These are phyloP conservation scores for Bolinopsis microptera DNA, from an alignment of 37 sponge, comb jelly and placozoan genomes.

Conservation along the genomic window DNA sequence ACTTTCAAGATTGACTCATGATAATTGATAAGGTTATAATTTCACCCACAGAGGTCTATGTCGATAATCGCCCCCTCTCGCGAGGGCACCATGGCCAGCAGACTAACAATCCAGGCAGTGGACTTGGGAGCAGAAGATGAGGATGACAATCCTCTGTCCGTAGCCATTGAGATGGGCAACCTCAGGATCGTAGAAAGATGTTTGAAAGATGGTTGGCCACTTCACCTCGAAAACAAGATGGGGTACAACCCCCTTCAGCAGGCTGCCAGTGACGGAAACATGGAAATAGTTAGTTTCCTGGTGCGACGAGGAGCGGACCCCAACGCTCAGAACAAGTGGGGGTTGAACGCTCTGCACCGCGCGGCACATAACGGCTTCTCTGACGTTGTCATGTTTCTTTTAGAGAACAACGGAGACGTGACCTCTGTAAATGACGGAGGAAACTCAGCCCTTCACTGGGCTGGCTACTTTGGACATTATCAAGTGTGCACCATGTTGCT, in stretches of 20 bases:
- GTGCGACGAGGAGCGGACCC: slow-evolving; percentile 54
- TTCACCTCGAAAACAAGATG: slow-evolving; percentile 63
- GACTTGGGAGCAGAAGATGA: slow-evolving; percentile 60
- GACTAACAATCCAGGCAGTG: slow-evolving; percentile 60
- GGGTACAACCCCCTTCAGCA: slow-evolving; percentile 64
- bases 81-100: slow-evolving; percentile 61
- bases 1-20: too few species aligned
- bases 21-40: too few species aligned
- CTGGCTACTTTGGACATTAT: slow-evolving; percentile 61
- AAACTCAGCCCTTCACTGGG: slow-evolving; percentile 66
- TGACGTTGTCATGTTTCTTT: slow-evolving; percentile 55
- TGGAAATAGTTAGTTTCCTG: slow-evolving; percentile 30
- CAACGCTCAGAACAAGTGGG: slow-evolving; percentile 65
- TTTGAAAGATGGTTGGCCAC: slow-evolving; percentile 65
- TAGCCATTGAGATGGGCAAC: slow-evolving; percentile 54
- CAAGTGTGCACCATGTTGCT: slow-evolving; percentile 65
- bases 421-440: slow-evolving; percentile 44
- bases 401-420: slow-evolving; percentile 36
- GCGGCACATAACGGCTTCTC: slow-evolving; percentile 43
- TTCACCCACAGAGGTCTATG: not conserved
- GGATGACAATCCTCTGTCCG: slow-evolving; percentile 64
- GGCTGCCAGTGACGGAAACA: slow-evolving; percentile 50
- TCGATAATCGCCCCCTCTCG: slow-evolving; percentile 34
- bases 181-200: slow-evolving; percentile 44
- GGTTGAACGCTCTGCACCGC: slow-evolving; percentile 43